Conservation (phyloP, 2,797 vertebrate species). For the Catharus ustulatus region DNA sequence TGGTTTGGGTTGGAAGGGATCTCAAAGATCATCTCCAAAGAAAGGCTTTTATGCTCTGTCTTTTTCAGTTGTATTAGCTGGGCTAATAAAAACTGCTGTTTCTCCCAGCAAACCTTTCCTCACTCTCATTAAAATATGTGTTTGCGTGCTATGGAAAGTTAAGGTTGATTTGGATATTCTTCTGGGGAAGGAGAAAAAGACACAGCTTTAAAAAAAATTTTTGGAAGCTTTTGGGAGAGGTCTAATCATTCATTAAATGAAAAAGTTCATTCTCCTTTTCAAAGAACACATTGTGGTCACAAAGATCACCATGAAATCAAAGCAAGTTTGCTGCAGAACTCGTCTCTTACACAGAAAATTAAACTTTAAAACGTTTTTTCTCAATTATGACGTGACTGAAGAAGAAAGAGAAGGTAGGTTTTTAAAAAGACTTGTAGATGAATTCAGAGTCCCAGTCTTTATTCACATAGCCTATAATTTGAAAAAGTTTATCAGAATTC, state of each 20-base stretch:
- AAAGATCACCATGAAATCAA: slow-evolving; percentile 55
- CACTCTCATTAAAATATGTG: not conserved
- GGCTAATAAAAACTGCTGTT: not conserved
- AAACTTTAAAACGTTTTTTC: not conserved
- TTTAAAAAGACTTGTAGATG: not conserved
- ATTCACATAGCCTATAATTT: not conserved
- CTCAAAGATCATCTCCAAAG: not conserved
- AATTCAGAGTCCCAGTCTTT: not conserved
- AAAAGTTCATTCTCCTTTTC: slow-evolving; percentile 65
- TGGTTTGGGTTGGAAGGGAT: not conserved
- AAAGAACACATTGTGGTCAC: slow-evolving; percentile 49
- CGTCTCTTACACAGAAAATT: slow-evolving; percentile 17
- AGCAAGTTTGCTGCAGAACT: slow-evolving; percentile 35
- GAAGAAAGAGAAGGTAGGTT: not conserved
- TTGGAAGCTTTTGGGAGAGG: not conserved
- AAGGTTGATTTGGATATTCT: not conserved
- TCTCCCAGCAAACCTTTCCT: not conserved
- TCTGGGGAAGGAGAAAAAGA: not conserved
- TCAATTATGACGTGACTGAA: slow-evolving; percentile 10
- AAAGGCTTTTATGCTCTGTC: not conserved
- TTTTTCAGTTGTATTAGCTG: not conserved
- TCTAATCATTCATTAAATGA: slow-evolving; percentile 18
- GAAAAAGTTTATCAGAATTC: not conserved
- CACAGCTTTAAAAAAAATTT: not conserved
- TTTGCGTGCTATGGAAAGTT: not conserved